Percentiles rank a stretch among this genome's conserved stretches.
Evolutionary conservation across 2,888 invertebrate species (phyloP).

Genomic region (Fragum whitleyi): DNA sequence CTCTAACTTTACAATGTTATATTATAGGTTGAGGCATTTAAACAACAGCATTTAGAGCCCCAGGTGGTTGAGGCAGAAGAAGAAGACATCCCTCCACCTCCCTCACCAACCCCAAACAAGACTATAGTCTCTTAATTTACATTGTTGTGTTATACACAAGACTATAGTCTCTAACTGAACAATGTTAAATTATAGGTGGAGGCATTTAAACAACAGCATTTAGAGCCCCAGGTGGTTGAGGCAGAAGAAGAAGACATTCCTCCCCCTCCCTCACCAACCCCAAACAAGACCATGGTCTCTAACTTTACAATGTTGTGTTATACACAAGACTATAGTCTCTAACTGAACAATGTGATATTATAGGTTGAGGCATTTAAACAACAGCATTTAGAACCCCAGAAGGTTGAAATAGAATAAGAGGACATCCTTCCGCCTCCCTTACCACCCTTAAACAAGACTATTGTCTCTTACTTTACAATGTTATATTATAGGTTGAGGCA

Average conservation of each 20-base stretch:
- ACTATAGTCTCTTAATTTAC: no score
- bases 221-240: slow-evolving; percentile 46
- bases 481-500: slow-evolving; percentile 64
- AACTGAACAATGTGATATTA: no score
- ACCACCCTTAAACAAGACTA: no score
- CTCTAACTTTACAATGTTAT: no score
- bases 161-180: no score
- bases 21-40: slow-evolving; percentile 70
- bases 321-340: no score
- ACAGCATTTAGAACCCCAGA: slow-evolving; percentile 57
- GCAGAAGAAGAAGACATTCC: slow-evolving; percentile 41
- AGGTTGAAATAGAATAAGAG: slow-evolving; percentile 56
- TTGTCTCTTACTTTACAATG: no score
- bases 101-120: slow-evolving; percentile 77
- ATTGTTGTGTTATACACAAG: no score
- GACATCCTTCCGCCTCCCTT: slow-evolving; percentile 83
- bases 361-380: slow-evolving; percentile 74
- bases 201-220: slow-evolving; percentile 72
- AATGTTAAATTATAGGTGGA: slow-evolving; percentile 63
- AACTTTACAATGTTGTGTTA: no score
- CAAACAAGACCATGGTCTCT: no score
- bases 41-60: slow-evolving; percentile 67
- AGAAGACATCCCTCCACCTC: slow-evolving; percentile 75
- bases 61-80: slow-evolving; percentile 20
- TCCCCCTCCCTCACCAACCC: slow-evolving; percentile 83